A percentile compares a stretch with the other conserved stretches of the same genome.
Evolutionary conservation across 1,140 invertebrate species (phyloP).

Genomic region (Drosophila prosaltans): DNA sequence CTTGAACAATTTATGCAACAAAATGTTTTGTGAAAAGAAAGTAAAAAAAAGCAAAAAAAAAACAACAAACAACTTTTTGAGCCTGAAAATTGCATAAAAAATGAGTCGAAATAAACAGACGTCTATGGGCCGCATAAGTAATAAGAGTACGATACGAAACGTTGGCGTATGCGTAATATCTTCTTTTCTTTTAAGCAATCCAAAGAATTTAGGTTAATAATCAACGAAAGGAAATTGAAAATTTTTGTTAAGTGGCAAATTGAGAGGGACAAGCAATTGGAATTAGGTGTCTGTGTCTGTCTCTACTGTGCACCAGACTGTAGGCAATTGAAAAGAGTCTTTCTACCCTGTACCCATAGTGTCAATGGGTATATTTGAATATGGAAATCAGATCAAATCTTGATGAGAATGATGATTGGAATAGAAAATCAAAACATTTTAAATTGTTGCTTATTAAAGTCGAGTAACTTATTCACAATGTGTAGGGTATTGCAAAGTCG

Average conservation of each 20-base stretch:
- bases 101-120: not conserved
- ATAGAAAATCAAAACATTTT: no score
- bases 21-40: slow-evolving; percentile 13
- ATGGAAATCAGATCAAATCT: no score
- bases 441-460: no score
- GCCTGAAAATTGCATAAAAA: not conserved
- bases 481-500: not conserved
- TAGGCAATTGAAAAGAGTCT: slow-evolving; percentile 7
- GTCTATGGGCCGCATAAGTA: slow-evolving; percentile 4
- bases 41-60: not conserved
- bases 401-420: no score
- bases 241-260: slow-evolving; percentile 9
- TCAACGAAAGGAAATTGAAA: slow-evolving; percentile 10
- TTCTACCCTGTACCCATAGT: not conserved
- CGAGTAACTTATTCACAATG: no score
- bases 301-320: slow-evolving; percentile 8
- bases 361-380: not conserved
- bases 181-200: not conserved
- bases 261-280: slow-evolving; percentile 11
- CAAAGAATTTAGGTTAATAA: slow-evolving; percentile 7
- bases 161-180: not conserved
- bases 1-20: slow-evolving; percentile 16
- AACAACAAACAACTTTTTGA: slow-evolving; percentile 1
- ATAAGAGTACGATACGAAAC: not conserved
- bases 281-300: slow-evolving; percentile 11